A percentile compares a stretch with the other conserved stretches of the same genome.
phyloP scores from a whole-genome alignment of 1,140 invertebrate genomes.

The Pollicipes pollicipes region DNA sequence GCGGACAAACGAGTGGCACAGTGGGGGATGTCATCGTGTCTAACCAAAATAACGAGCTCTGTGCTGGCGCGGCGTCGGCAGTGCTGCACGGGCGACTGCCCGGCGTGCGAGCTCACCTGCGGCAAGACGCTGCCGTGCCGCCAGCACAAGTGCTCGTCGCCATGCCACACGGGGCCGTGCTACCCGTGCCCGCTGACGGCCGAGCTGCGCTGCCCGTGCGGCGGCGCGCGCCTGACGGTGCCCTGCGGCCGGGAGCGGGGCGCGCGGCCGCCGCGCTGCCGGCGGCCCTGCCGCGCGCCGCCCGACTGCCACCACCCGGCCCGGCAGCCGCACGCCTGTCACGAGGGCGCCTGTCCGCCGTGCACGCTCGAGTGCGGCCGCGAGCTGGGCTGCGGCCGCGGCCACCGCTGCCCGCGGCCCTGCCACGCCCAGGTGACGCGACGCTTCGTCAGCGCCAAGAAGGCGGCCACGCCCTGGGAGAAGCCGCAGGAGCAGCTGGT shows the following conservation, averaged over 20 bases:
- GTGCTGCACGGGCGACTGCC: slow-evolving; percentile 69
- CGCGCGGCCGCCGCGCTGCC: slow-evolving; percentile 26
- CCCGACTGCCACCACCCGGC: slow-evolving; percentile 58
- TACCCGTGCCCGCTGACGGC: slow-evolving; percentile 70
- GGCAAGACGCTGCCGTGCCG: slow-evolving; percentile 61
- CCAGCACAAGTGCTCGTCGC: slow-evolving; percentile 69
- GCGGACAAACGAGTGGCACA: too few species aligned
- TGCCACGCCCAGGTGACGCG: slow-evolving; percentile 67
- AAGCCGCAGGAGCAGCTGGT: slow-evolving; percentile 33
- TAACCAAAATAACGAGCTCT: too few species aligned
- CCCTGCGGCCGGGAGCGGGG: slow-evolving; percentile 60
- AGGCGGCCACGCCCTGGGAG: slow-evolving; percentile 58
- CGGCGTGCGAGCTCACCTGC: slow-evolving; percentile 72
- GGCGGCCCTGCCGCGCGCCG: slow-evolving; percentile 33
- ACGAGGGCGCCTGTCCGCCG: slow-evolving; percentile 68
- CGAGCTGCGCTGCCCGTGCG: slow-evolving; percentile 63
- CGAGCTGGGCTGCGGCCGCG: slow-evolving; percentile 46
- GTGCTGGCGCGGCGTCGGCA: too few species aligned
- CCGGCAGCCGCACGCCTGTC: slow-evolving; percentile 56
- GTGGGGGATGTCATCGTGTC: too few species aligned
- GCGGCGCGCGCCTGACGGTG: slow-evolving; percentile 53
- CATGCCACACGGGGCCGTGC: slow-evolving; percentile 74
- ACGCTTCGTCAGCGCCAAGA: slow-evolving; percentile 31
- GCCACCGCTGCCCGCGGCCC: slow-evolving; percentile 47
- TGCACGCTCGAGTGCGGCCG: slow-evolving; percentile 56